Base-by-base conservation (phyloP, 2,888 invertebrate genomes). In the Drosophila infuscata region DNA sequence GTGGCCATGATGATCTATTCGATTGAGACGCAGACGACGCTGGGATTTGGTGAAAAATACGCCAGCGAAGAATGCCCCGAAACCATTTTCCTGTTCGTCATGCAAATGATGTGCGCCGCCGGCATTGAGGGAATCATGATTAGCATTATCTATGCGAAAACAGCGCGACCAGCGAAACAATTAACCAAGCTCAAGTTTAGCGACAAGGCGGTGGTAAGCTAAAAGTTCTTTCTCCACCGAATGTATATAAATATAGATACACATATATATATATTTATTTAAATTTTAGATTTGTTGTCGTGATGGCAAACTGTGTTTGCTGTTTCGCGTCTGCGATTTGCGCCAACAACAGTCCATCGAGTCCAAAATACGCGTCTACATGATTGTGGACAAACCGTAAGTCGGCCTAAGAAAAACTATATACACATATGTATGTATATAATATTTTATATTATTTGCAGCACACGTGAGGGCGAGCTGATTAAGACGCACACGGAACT, bases 31-130 rank as follows among this genome's bases (percentile, higher is more conserved):
- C 97, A 97, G 94, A 95, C 95, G 88, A 95, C 97, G 0, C 97
- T 97, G 46, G 98, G 98, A 0, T 98, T 97, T 90, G 98, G 98
- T 1, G 95, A 95, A 25, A 94, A 97, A 70, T 96, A 95, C 91
- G 96, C 97, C 0, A 97, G 96, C 35, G 96, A 97, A 80, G 96
- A 97, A 89, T 98, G 98, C 90, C 96, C 97, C 0, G 97, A 97
- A 92, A 97, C 97, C 0, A 84, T 87, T 15, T 87, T 87, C 73
- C 94, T 97, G 17, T 95, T 98, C 94, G 96, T 97, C 62, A 92
- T 97, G 78, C 98, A 98, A 94, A 97, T 97, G 79, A 95, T 96
- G 74, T 94, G 95, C 53, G 96, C 96, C 1, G 95, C 93, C 3
- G 91, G 91, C 41, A 94, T 94, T 33, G 94, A 94, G 82, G 95